A percentile compares a stretch with the other conserved stretches of the same genome.
Evolutionary conservation across 2,113 vertebrate species (phyloP).

Genomic region (Terrapene triunguis): DNA sequence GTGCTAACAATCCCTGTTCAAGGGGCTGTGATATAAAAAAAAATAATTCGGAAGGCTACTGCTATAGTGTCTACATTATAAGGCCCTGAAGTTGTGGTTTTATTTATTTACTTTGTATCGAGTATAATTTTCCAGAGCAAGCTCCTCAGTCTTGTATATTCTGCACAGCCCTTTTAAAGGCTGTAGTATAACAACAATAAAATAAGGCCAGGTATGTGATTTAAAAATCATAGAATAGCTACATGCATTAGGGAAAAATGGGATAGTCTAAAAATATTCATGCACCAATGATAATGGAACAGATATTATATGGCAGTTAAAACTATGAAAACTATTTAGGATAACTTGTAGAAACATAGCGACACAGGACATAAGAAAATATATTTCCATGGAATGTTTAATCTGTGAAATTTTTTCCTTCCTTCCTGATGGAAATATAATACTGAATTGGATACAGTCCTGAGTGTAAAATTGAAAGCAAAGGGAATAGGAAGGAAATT

Average conservation of each 20-base stretch:
- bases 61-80: neutral
- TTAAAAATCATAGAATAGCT: neutral
- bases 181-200: neutral
- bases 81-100: neutral
- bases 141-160: neutral
- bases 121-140: neutral
- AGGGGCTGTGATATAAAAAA: neutral
- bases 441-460: constrained; percentile 25
- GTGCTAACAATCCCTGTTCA: neutral
- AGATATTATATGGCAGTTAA: neutral
- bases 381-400: constrained; percentile 56
- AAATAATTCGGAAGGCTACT: neutral
- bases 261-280: neutral
- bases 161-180: neutral
- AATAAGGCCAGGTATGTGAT: neutral
- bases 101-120: neutral
- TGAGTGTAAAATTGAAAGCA: constrained; percentile 27
- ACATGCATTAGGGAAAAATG: neutral
- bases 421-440: constrained; percentile 52
- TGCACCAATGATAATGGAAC: neutral
- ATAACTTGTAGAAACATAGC: constrained; percentile 35
- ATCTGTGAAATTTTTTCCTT: constrained; percentile 55
- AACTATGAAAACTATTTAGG: constrained; percentile 29
- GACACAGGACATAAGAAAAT: constrained; percentile 34
- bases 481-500: constrained; percentile 36